These are phyloP conservation scores for Synanceia verrucosa DNA, from an alignment of 2,797 vertebrate species.

Conservation along the genomic window DNA sequence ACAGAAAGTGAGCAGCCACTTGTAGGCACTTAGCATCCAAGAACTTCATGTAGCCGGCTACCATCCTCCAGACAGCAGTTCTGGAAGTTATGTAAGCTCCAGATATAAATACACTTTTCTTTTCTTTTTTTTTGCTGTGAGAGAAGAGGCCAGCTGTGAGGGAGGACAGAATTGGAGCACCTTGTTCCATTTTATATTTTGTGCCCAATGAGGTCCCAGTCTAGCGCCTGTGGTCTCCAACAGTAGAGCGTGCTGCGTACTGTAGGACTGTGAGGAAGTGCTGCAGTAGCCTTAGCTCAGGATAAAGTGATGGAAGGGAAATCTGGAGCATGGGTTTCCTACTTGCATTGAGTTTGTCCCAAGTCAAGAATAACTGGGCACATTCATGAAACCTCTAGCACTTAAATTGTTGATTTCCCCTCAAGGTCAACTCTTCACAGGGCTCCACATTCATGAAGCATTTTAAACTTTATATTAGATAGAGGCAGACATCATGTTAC, in stretches of 20 bases:
- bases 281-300: conserved; percentile 55
- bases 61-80: conserved; percentile 58
- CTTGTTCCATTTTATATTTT: conserved; percentile 78
- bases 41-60: conserved; percentile 36
- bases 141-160: conserved; percentile 75
- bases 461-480: not conserved
- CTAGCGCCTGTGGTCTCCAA: conserved; percentile 56
- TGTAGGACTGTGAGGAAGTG: conserved; percentile 36
- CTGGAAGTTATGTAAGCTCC: conserved; percentile 66
- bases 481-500: not conserved
- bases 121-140: conserved; percentile 46
- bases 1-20: conserved; percentile 35
- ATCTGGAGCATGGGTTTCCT: conserved; percentile 50
- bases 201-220: conserved; percentile 63
- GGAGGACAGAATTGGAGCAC: conserved; percentile 81
- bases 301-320: conserved; percentile 40
- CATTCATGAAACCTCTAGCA: conserved; percentile 20
- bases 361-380: conserved; percentile 24
- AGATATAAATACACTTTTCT: conserved; percentile 69
- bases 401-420: not conserved
- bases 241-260: conserved; percentile 42
- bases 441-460: not conserved
- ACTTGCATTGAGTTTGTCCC: conserved; percentile 28
- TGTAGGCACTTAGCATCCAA: conserved; percentile 36
- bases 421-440: not conserved